Evolutionary conservation across 2,797 vertebrate species (phyloP).

Genomic region (Sebastes kiyomatsui): DNA sequence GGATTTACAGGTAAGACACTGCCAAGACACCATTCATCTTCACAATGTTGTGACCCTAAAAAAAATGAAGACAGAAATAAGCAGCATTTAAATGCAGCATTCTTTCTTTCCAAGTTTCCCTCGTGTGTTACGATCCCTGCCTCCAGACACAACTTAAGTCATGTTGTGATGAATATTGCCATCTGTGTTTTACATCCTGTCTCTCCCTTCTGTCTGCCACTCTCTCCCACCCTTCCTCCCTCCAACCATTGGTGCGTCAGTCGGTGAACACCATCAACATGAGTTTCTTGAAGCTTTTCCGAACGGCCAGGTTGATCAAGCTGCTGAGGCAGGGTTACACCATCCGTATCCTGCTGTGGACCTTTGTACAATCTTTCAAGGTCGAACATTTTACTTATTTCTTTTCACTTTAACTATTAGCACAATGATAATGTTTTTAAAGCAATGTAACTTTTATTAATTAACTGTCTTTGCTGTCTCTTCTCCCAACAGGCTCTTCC

Average conservation of each 20-base stretch:
- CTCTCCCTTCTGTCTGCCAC: constrained; percentile 58
- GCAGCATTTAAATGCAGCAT: background rate
- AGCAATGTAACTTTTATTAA: background rate
- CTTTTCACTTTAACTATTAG: background rate
- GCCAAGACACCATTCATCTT: constrained; percentile 38
- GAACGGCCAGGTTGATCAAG: constrained; percentile 96
- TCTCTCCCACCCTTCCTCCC: constrained; percentile 11
- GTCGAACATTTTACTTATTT: constrained; percentile 67
- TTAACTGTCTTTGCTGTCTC: constrained; percentile 41
- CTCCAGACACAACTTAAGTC: constrained; percentile 59
- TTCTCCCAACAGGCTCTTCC: constrained; percentile 89
- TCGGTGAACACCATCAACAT: constrained; percentile 97
- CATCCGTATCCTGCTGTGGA: constrained; percentile 98
- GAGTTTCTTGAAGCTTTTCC: constrained; percentile 98
- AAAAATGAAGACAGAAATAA: background rate
- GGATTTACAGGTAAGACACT: constrained; percentile 91
- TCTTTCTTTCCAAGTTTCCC: constrained; percentile 40
- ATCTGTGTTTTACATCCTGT: constrained; percentile 64
- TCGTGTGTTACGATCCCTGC: constrained; percentile 40
- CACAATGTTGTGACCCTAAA: constrained; percentile 33
- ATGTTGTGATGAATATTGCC: constrained; percentile 66
- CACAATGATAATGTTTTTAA: background rate
- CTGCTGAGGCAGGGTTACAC: constrained; percentile 97
- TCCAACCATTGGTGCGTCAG: constrained; percentile 70
- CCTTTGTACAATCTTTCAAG: constrained; percentile 99